Base-by-base conservation (phyloP, 2,113 vertebrate genomes). In the Gnathonemus longibarbis region DNA sequence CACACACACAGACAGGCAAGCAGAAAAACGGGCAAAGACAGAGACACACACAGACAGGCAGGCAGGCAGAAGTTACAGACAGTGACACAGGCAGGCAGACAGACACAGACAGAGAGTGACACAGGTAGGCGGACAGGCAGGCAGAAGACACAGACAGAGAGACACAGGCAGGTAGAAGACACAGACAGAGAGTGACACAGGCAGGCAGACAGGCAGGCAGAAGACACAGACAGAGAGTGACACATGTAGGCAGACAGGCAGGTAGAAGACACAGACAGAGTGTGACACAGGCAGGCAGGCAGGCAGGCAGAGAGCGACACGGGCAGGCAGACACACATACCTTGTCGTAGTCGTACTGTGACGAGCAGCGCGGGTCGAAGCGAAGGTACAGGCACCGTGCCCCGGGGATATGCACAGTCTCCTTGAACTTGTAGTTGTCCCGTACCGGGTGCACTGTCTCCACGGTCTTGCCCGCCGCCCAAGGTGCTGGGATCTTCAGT, bases 311-410 rank as follows among this genome's bases (percentile, higher is more conserved):
- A 11, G 9, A 45, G 21, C 2, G 5, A 84, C 83, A 50, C 2
- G 49, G 9, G 19, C 74, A 80, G 27, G 10, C 19, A 48, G 1
- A 17, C 7, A 27, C 84, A 52, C 48, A 35, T 3, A 99, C 98
- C 97, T 99, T 99, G 93, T 99, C 98, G 2, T 99, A 99, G 92
- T 99, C 98, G 27, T 99, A 99, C n/a, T 99, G 98, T 0, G 98
- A 99, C 77, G 98, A 99, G 92, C 98, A 99, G 92, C 98, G 97
- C 91, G 97, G 97, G 92, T 99, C 98, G 92, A 99, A 99, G 92
- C 98, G 97, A 88, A 99, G 97, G 90, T 99, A 99, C 11, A 99
- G 94, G 92, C 98, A 99, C 88, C 98, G 98, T 11, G 98, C 98
- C 92, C 98, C 98, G 15, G 98, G 98, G 90, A 99, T 99, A 91